These are phyloP conservation scores for Melopsittacus undulatus DNA, from an alignment of 2,797 vertebrate genomes.

Conservation along the genomic window DNA sequence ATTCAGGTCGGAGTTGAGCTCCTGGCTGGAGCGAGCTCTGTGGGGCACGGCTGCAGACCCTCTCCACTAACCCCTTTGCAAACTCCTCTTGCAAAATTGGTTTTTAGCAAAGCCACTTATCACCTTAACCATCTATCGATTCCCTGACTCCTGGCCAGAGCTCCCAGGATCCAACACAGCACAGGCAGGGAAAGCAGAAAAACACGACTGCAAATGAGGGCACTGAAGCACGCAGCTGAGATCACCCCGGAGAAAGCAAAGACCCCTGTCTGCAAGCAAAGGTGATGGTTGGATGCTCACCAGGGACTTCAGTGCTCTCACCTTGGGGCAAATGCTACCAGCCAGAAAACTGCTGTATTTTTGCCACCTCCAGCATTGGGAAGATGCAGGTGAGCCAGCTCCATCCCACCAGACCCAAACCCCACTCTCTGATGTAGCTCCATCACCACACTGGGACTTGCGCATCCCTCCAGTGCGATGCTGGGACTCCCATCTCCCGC, in stretches of 20 bases:
- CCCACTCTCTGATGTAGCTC: fast-evolving
- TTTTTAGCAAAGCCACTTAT: slow-evolving; percentile 60
- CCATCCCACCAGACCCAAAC: not conserved
- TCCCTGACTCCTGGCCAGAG: not conserved
- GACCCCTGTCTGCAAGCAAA: fast-evolving
- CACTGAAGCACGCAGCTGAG: fast-evolving
- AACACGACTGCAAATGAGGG: not conserved
- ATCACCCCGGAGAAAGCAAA: not conserved
- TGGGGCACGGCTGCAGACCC: not conserved
- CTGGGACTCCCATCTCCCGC: not conserved
- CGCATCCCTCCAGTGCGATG: fast-evolving
- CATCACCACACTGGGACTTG: fast-evolving
- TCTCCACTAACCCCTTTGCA: not conserved
- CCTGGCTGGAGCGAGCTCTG: fast-evolving
- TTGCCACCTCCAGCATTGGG: not conserved
- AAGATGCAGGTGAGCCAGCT: not conserved
- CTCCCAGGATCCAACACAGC: not conserved
- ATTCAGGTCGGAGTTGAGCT: not conserved
- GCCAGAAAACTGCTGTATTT: not conserved
- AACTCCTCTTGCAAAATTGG: slow-evolving; percentile 44
- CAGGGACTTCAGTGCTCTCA: fast-evolving
- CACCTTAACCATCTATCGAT: slow-evolving; percentile 53
- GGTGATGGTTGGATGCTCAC: not conserved
- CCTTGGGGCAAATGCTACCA: fast-evolving
- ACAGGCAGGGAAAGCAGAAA: not conserved